Conservation (phyloP, 2,113 vertebrate species). For the Lucifuga dentata region DNA sequence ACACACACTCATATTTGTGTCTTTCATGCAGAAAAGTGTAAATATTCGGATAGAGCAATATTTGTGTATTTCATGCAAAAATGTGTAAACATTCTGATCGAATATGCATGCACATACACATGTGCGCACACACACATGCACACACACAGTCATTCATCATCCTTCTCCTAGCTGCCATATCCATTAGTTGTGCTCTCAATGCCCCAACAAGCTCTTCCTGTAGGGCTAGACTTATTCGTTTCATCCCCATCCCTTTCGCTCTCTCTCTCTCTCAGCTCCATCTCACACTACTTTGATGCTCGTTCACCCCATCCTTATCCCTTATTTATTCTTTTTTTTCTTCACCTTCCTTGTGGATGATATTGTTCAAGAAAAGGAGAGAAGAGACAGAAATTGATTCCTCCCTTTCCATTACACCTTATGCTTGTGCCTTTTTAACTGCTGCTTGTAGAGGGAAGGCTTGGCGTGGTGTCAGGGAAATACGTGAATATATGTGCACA, state of each 20-base stretch:
- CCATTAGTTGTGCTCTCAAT: constrained; percentile 73
- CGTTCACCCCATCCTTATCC: constrained; percentile 44
- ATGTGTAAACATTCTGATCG: no score
- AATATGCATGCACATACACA: not conserved
- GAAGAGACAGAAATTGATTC: constrained; percentile 14
- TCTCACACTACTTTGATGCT: constrained; percentile 54
- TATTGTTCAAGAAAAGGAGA: constrained; percentile 15
- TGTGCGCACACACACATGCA: constrained; percentile 24
- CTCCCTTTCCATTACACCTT: not conserved
- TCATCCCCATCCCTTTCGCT: constrained; percentile 34
- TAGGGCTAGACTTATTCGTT: constrained; percentile 65
- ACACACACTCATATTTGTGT: constrained; percentile 44
- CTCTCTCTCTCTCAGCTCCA: constrained; percentile 27
- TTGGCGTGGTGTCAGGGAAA: constrained; percentile 8
- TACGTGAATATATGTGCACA: not conserved
- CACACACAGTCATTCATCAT: constrained; percentile 69
- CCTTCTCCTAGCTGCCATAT: constrained; percentile 71
- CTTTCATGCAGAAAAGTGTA: constrained; percentile 47
- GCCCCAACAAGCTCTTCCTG: constrained; percentile 69
- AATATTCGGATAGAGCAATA: constrained; percentile 51
- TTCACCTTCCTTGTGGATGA: constrained; percentile 29
- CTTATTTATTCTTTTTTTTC: constrained; percentile 34
- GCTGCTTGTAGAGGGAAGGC: constrained; percentile 5
- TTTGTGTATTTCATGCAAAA: no score
- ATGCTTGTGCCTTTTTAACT: constrained; percentile 17